Evolutionary conservation across 2,113 vertebrate genomes (phyloP), one percentile per base, ranked within the genome.

Genomic region (Camelus dromedarius): DNA sequence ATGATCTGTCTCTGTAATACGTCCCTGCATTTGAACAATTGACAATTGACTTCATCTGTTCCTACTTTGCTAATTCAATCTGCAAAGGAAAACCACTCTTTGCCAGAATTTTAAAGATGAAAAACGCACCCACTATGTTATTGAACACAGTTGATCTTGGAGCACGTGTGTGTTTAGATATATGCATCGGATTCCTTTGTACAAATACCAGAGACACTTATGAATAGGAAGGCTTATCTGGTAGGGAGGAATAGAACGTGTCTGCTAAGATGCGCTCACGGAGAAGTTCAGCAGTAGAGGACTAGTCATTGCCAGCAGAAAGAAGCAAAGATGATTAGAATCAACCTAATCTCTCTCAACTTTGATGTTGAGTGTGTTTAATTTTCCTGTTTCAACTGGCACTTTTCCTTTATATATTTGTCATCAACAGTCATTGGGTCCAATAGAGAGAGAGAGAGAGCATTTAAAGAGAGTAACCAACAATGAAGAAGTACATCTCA

Each of bases 21-120:
- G 56, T 95, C 92, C 96, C 96, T 96, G 4, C n/a, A 20, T 95
- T 95, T 89, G 88, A 97, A 95, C 60, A 56, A 95, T 11, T 96
- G 97, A 97, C 80, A 90, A 97, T 95, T 62, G 54, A 97, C 96
- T 98, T 98, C 96, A 96, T 98, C 91, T 97, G 96, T 96, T 98
- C 97, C 96, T 96, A 85, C 97, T 98, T 97, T 96, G 90, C 95
- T 98, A 98, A 98, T 98, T 97, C 97, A 96, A 83, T 96, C 96
- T 97, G 95, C 89, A 85, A 97, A 97, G 76, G 67, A 89, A 97
- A 98, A 97, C 92, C 90, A 77, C 76, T 96, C 97, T 97, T 97
- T 98, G 93, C 87, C 98, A 96, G 97, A 94, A 97, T 97, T 95
- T 98, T 98, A 97, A 98, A 98, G 98, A 98, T 97, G 98, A 98